Base-by-base conservation (phyloP, 2,888 invertebrate genomes). In the Lasioglossum calceatum region DNA sequence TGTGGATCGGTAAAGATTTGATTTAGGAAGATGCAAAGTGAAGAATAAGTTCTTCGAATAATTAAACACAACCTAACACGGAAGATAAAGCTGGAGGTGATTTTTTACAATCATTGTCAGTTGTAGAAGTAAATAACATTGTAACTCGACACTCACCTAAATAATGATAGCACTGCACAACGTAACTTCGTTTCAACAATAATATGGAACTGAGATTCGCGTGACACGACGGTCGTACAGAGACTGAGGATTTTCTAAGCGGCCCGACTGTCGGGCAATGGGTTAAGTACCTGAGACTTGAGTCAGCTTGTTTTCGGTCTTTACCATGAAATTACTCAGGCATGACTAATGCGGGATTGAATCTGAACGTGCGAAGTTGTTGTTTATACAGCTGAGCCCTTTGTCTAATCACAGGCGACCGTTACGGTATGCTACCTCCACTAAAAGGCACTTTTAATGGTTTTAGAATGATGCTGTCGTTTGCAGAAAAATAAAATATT, bases 251-350 rank as follows among this genome's bases (percentile, higher is more conserved):
- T 79, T 79, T 47, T 23, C 42, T 54, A 32, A 27, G 7, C 47
- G 75, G 44, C 1, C 23, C 78, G 47, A 36, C 8, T n/a, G 16
- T 50, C 78, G 44, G 12, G 36, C 54, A 74, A 74, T 74, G 44
- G 78, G 39, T 39, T 47, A 70, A 16, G n/a, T 79, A 61, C 76
- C 72, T 12, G 32, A 10, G 58, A n/a, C 44, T 76, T 76, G 85
- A 85, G 72, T 83, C 85, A 85, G 54, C 44, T 58, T 42, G 72
- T 79, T 83, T 85, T 85, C 75, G 85, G 79, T 36, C 54, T 64
- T 76, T 72, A 54, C 75, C 54, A 47, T 32, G 54, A 19, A 54
- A 76, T 83, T 79, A 83, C 75, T 75, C 58, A 42, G 19, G 42
- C 47, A 16, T 85, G 83, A 85, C 72, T 85, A 85, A 85, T 14